These are phyloP conservation scores for Onchidella celtica DNA, from an alignment of 2,888 invertebrate genomes.

Conservation along the genomic window DNA sequence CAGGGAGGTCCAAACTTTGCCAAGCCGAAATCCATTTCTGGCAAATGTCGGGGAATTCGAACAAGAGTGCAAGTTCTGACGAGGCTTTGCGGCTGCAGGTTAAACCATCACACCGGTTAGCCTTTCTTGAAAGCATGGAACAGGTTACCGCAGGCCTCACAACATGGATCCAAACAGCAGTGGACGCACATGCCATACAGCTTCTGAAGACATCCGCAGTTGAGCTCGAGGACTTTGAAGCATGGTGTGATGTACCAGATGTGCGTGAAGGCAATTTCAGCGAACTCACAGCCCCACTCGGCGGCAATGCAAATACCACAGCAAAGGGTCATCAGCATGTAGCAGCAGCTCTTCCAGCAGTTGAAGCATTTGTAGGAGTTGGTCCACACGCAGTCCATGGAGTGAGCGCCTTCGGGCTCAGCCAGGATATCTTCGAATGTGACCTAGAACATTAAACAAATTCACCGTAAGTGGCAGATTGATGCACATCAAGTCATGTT, in stretches of 20 bases:
- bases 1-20: not conserved
- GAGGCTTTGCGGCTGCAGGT: not conserved
- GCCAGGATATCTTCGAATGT: conserved; percentile 68
- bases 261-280: conserved; percentile 84
- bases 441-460: conserved; percentile 54
- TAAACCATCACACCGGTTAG: no score
- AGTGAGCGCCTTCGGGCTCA: conserved; percentile 71
- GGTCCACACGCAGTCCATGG: conserved; percentile 87
- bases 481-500: no score
- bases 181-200: conserved; percentile 82
- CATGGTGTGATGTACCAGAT: conserved; percentile 88
- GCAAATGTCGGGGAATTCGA: not conserved
- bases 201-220: conserved; percentile 63
- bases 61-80: not conserved
- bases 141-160: conserved; percentile 59
- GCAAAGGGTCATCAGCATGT: conserved; percentile 85
- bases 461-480: no score
- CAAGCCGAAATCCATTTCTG: not conserved
- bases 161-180: conserved; percentile 65
- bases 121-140: conserved; percentile 62
- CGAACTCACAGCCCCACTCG: conserved; percentile 80
- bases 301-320: conserved; percentile 87
- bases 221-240: conserved; percentile 85
- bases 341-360: conserved; percentile 85
- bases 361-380: conserved; percentile 85